phyloP scores from a whole-genome alignment of 1,140 invertebrate genomes.

The Drosophila kepulauana region DNA sequence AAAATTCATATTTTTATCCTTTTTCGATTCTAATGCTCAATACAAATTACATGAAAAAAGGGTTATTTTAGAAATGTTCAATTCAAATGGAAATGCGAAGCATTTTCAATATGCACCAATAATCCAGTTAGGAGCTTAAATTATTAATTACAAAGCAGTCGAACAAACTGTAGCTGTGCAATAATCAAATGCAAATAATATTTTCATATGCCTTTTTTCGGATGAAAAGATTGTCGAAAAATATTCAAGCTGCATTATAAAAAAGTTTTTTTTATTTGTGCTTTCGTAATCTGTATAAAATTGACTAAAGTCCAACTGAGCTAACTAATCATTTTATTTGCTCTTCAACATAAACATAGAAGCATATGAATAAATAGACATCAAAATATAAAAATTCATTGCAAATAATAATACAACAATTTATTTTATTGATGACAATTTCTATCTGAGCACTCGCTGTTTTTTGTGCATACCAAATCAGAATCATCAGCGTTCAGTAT shows the following conservation, averaged over 20 bases:
- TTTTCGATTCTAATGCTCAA: not conserved
- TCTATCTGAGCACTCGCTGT: constrained; percentile 52
- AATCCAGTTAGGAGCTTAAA: constrained; percentile 40
- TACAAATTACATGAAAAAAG: not conserved
- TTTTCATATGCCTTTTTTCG: not conserved
- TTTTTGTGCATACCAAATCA: constrained; percentile 71
- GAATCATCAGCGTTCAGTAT: constrained; percentile 31
- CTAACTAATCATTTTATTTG: constrained; percentile 47
- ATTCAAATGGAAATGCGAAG: not conserved
- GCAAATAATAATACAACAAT: constrained; percentile 55
- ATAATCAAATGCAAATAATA: not conserved
- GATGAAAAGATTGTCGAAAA: not conserved
- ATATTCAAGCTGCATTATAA: not conserved
- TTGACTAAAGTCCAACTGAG: not conserved
- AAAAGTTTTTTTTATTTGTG: not conserved
- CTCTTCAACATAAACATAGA: constrained; percentile 39
- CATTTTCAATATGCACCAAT: constrained; percentile 2
- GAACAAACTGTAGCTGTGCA: not conserved
- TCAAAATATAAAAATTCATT: constrained; percentile 13
- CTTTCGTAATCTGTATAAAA: not conserved
- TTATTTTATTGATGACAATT: constrained; percentile 72
- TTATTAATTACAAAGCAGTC: constrained; percentile 37
- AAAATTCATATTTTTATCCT: not conserved
- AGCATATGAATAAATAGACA: constrained; percentile 23
- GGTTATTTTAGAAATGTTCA: not conserved